Percentiles rank a stretch among this genome's conserved stretches.
These are phyloP conservation scores for Thelaira solivaga DNA, from an alignment of 2,888 invertebrate genomes.

Conservation along the genomic window DNA sequence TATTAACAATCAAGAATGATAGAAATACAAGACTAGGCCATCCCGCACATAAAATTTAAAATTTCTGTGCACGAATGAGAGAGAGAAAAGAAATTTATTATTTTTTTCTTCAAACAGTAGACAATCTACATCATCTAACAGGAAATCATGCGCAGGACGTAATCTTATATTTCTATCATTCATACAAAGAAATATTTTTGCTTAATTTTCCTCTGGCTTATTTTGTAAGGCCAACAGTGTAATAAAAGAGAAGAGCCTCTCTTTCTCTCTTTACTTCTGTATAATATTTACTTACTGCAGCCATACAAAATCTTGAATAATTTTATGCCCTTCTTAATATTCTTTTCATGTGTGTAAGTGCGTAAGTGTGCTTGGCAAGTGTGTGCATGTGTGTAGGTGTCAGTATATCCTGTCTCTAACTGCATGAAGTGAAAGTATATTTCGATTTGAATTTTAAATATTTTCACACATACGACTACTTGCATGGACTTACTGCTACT, in stretches of 20 bases:
- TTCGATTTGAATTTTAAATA: slow-evolving; percentile 43
- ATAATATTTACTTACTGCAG: not conserved
- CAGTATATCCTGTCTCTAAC: slow-evolving; percentile 8
- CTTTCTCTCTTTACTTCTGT: not conserved
- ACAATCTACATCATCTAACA: too few relatives aligned
- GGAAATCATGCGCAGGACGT: too few relatives aligned
- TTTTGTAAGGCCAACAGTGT: slow-evolving; percentile 26
- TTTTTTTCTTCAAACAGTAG: too few relatives aligned
- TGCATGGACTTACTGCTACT: slow-evolving; percentile 24
- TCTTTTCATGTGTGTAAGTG: not conserved
- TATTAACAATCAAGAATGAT: too few relatives aligned
- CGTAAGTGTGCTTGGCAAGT: not conserved
- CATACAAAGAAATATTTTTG: slow-evolving; percentile 26
- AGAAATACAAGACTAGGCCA: too few relatives aligned
- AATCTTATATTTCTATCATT: too few relatives aligned
- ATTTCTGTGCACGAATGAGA: too few relatives aligned
- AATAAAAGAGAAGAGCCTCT: too few relatives aligned
- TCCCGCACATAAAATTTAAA: too few relatives aligned
- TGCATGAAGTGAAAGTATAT: slow-evolving; percentile 57
- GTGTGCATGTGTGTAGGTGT: slow-evolving; percentile 17
- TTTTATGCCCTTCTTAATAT: too few relatives aligned
- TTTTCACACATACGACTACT: slow-evolving; percentile 43
- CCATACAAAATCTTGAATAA: slow-evolving; percentile 1
- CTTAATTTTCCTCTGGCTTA: not conserved
- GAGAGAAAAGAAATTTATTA: too few relatives aligned